Base-by-base conservation (phyloP, 2,888 invertebrate genomes). In the Morpho deidamia region DNA sequence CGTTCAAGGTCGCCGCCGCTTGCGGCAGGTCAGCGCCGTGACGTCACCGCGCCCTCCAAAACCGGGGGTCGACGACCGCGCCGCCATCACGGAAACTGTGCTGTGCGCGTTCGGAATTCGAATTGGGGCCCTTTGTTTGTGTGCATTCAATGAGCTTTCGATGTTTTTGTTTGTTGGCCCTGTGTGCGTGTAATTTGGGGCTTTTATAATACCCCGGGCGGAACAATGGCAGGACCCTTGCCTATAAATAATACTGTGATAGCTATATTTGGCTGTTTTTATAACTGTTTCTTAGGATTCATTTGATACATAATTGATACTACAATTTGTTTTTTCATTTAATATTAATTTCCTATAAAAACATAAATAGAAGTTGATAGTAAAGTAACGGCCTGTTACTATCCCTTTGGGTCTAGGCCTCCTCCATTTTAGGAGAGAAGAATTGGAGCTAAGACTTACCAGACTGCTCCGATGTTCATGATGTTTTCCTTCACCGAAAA, bases 1-100 rank as follows among this genome's bases (percentile, higher is more conserved):
- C 67, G 69, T 68, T 79, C 87, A 88, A 89, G 88, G 88, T 83
- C 85, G 71, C 70, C 50, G 43, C 43, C 50, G 65, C 23, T 69
- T 83, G 84, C 68, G 86, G 87, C 79, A 88, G 88, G 87, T 83
- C 83, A 78, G 81, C 69, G 69, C 59, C 67, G 79, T 88, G 88
- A 88, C 88, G 88, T 89, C 86, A 88, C 67, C 65, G 74, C 83
- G 84, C 85, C 88, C 87, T 83, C 86, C 85, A 86, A 89, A 88
- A 79, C 79, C 66, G 51, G 51, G 78, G 87, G 81, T 84, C 77
- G 69, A 68, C 72, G 84, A 74, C 81, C 87, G 78, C 78, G 80
- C 75, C 75, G 80, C 81, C 82, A 82, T 80, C 74, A 78, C 85
- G 85, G 87, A 85, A 86, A 87, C 84, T 83, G 85, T 80, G 82